phyloP scores from a whole-genome alignment of 2,113 vertebrate genomes.

The Sardina pilchardus region DNA sequence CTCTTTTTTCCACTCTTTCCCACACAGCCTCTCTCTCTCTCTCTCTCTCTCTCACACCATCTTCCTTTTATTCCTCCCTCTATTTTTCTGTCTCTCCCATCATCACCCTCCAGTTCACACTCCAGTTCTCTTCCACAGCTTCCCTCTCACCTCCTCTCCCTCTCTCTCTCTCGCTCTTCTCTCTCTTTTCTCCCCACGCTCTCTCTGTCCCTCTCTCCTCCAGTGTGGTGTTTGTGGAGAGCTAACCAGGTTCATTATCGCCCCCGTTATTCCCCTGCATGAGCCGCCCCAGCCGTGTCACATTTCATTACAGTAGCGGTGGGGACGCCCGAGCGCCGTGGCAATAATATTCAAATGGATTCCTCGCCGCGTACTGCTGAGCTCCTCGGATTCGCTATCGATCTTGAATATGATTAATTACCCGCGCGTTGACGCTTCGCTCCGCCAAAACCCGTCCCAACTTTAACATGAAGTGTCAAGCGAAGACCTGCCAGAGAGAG shows the following conservation, averaged over 20 bases:
- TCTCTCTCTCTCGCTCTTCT: not conserved
- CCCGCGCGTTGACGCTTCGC: not conserved
- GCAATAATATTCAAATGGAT: slow-evolving; percentile 34
- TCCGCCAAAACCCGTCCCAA: not conserved
- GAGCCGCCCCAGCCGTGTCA: slow-evolving; percentile 35
- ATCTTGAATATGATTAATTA: slow-evolving; percentile 20
- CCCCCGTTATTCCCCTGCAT: slow-evolving; percentile 30
- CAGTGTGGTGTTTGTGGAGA: slow-evolving; percentile 34
- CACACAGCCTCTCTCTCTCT: too few species aligned
- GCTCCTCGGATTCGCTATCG: slow-evolving; percentile 4
- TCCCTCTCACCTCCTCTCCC: not conserved
- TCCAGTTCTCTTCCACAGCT: not conserved
- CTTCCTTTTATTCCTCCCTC: slow-evolving; percentile 9
- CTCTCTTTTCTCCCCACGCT: not conserved
- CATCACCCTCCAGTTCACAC: too few species aligned
- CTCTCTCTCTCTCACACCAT: not conserved
- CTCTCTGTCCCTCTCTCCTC: slow-evolving; percentile 17
- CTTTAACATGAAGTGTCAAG: not conserved
- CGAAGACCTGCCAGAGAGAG: not conserved
- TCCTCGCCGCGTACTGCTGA: not conserved
- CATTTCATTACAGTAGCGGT: slow-evolving; percentile 37
- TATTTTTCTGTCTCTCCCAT: not conserved
- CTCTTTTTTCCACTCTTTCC: not conserved
- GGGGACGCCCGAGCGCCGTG: not conserved
- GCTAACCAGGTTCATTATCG: slow-evolving; percentile 43